phyloP scores from a whole-genome alignment of 2,113 vertebrate species.

The Oreochromis spilurus region DNA sequence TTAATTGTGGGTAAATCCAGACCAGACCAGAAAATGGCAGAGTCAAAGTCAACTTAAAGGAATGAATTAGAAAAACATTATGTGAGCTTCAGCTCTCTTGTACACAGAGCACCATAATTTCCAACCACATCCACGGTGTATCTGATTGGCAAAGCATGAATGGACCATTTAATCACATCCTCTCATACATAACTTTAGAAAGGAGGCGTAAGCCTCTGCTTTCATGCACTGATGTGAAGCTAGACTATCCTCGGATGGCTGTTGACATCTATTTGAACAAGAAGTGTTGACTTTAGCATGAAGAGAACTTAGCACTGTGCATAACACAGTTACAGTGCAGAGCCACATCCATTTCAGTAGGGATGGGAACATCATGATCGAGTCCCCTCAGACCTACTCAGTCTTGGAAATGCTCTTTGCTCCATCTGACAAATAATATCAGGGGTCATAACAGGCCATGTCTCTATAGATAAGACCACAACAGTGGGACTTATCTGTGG shows the following conservation, averaged over 20 bases:
- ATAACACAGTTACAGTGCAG: slow-evolving; percentile 14
- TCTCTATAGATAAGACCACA: not conserved
- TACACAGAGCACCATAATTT: not conserved
- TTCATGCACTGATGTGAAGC: not conserved
- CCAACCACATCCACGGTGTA: not conserved
- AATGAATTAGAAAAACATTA: not conserved
- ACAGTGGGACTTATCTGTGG: not conserved
- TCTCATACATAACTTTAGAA: not conserved
- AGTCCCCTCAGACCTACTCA: not conserved
- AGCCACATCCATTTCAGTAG: not conserved
- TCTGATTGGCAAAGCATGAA: not conserved
- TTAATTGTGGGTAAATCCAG: not conserved
- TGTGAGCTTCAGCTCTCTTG: not conserved
- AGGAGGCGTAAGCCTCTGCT: not conserved
- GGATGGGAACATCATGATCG: not conserved
- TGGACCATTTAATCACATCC: not conserved
- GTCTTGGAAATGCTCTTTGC: not conserved
- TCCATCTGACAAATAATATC: not conserved
- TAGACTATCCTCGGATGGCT: not conserved
- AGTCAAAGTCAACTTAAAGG: slow-evolving; percentile 1
- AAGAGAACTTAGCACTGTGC: not conserved
- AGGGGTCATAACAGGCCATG: not conserved
- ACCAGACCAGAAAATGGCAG: not conserved
- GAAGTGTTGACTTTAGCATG: not conserved
- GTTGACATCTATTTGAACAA: not conserved